Evolutionary conservation across 2,797 vertebrate genomes (phyloP).

Genomic region (Hoplostethus mediterraneus): DNA sequence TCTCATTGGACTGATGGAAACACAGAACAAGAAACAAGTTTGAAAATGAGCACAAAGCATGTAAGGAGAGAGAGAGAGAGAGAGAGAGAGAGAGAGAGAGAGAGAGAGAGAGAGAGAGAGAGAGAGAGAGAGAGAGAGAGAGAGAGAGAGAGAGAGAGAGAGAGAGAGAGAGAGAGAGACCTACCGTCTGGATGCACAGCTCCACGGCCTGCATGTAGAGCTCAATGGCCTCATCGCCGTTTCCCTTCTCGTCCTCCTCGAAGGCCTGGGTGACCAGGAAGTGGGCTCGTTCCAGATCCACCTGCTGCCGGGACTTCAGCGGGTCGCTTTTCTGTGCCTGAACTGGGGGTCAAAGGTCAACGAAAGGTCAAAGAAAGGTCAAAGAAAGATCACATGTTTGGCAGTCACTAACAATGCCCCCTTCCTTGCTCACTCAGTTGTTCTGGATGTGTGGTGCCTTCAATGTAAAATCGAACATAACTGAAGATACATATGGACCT

Average conservation of each 20-base stretch:
- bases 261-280: constrained; percentile 98
- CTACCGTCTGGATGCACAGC: constrained; percentile 95
- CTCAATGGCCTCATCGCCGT: constrained; percentile 93
- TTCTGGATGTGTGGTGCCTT: too few relatives aligned
- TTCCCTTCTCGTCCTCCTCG: constrained; percentile 96
- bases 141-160: constrained; percentile 5
- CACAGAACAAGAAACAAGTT: constrained; percentile 31
- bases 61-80: not conserved
- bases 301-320: constrained; percentile 94
- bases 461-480: too few relatives aligned
- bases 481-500: too few relatives aligned
- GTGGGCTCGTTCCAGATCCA: constrained; percentile 95
- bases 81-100: not conserved
- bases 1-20: constrained; percentile 90
- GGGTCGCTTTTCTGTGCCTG: constrained; percentile 92
- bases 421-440: too few relatives aligned
- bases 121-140: not conserved
- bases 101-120: not conserved
- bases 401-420: too few relatives aligned
- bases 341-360: constrained; percentile 79
- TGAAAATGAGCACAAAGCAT: not conserved
- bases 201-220: constrained; percentile 97
- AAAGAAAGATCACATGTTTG: too few relatives aligned
- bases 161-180: constrained; percentile 10
- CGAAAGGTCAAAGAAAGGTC: not conserved